These are phyloP conservation scores for Pogonocichla stellata DNA, from an alignment of 2,113 vertebrate species.

Conservation along the genomic window DNA sequence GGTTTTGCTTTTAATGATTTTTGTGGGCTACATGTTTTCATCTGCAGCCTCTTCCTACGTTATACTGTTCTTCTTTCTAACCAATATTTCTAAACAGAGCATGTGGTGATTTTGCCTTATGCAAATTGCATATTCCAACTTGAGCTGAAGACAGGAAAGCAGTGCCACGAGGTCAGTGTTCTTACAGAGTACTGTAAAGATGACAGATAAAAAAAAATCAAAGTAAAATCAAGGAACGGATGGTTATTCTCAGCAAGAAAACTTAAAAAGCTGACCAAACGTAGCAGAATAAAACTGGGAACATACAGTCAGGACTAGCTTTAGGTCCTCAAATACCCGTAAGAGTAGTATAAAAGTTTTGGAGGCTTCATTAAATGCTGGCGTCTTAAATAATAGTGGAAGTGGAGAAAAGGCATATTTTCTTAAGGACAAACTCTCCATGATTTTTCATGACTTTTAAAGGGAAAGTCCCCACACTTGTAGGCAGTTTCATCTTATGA, in stretches of 20 bases:
- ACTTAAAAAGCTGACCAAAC: background rate
- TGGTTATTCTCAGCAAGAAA: background rate
- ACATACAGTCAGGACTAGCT: background rate
- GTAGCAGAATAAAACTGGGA: background rate
- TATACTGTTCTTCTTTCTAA: background rate
- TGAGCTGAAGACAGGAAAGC: background rate
- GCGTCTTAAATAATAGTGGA: background rate
- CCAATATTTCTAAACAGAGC: background rate
- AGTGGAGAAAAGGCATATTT: background rate
- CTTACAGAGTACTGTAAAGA: background rate
- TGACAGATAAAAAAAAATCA: background rate
- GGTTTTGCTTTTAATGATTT: conserved; percentile 3
- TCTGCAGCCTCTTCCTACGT: background rate
- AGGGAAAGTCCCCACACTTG: background rate
- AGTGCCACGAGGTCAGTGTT: background rate
- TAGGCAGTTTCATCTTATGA: background rate
- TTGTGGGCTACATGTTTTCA: background rate
- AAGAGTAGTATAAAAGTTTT: background rate
- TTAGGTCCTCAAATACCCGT: background rate
- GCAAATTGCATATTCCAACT: background rate
- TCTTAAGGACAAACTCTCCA: background rate
- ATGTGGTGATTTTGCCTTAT: background rate
- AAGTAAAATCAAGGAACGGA: background rate
- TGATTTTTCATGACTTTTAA: background rate
- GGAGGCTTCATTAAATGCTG: background rate